Evolutionary conservation across 1,140 invertebrate species (phyloP).

Genomic region (Drosophila obscura): DNA sequence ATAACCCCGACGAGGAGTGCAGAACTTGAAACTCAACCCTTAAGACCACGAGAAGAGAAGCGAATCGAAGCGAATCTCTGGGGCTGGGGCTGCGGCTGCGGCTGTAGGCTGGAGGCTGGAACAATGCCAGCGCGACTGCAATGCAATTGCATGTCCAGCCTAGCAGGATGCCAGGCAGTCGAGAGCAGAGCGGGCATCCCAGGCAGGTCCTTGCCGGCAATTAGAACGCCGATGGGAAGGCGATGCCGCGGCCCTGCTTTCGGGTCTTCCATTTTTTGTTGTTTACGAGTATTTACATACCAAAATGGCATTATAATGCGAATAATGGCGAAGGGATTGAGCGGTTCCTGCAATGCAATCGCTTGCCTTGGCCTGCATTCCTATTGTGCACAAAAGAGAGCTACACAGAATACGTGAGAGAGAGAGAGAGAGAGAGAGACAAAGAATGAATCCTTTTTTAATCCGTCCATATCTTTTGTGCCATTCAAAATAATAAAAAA

Average conservation of each 20-base stretch:
- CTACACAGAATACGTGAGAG: background rate
- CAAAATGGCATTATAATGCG: conserved; percentile 70
- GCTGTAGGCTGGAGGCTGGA: conserved; percentile 27
- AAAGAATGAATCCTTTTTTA: conserved; percentile 24
- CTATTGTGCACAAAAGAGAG: conserved; percentile 47
- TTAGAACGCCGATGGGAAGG: conserved; percentile 56
- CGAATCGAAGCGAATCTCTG: background rate
- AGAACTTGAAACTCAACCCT: conserved; percentile 77
- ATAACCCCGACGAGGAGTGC: conserved; percentile 70
- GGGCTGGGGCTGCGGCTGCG: background rate
- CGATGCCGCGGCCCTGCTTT: conserved; percentile 7
- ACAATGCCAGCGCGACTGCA: conserved; percentile 69
- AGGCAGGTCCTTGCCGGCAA: conserved; percentile 76
- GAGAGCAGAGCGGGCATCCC: conserved; percentile 16
- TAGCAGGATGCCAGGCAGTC: conserved; percentile 70
- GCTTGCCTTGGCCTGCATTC: conserved; percentile 40
- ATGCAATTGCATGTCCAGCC: conserved; percentile 78
- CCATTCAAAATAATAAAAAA: conserved; percentile 24
- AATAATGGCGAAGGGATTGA: conserved; percentile 55
- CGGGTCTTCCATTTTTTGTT: conserved; percentile 35
- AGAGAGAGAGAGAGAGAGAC: background rate
- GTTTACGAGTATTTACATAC: conserved; percentile 71
- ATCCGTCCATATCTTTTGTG: conserved; percentile 67
- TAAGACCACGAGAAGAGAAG: conserved; percentile 25
- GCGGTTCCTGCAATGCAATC: conserved; percentile 52